A percentile compares a stretch with the other conserved stretches of the same genome.
Evolutionary conservation across 2,888 invertebrate species (phyloP).

Genomic region (Stenodera caucasica): DNA sequence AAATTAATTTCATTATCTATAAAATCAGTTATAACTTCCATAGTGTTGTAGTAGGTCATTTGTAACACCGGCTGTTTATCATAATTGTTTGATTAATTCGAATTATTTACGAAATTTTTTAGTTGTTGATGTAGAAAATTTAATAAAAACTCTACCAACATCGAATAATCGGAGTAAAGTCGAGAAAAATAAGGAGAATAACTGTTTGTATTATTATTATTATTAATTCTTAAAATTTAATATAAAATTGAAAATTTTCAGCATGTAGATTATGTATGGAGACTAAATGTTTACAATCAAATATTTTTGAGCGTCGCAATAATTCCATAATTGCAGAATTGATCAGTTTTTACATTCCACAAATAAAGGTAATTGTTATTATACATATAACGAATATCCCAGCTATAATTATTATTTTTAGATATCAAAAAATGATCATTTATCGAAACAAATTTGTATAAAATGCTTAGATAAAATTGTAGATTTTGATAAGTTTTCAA

Average conservation of each 20-base stretch:
- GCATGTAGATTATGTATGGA: not conserved
- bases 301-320: not conserved
- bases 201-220: not conserved
- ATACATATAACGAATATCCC: not conserved
- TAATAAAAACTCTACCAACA: not conserved
- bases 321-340: not conserved
- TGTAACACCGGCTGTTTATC: not conserved
- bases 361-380: not conserved
- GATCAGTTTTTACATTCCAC: not conserved
- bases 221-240: not conserved
- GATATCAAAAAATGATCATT: slow-evolving; percentile 39
- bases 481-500: slow-evolving; percentile 43
- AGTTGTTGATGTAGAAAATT: not conserved
- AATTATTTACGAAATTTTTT: not conserved
- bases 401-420: slow-evolving; percentile 32
- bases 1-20: not conserved
- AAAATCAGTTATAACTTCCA: not conserved
- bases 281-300: not conserved
- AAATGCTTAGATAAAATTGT: slow-evolving; percentile 39
- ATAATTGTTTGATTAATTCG: too few relatives aligned
- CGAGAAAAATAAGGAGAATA: not conserved
- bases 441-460: slow-evolving; percentile 46
- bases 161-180: not conserved
- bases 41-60: not conserved
- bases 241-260: not conserved